Conservation (phyloP, 2,888 invertebrate species). For the Andrena minutula region DNA sequence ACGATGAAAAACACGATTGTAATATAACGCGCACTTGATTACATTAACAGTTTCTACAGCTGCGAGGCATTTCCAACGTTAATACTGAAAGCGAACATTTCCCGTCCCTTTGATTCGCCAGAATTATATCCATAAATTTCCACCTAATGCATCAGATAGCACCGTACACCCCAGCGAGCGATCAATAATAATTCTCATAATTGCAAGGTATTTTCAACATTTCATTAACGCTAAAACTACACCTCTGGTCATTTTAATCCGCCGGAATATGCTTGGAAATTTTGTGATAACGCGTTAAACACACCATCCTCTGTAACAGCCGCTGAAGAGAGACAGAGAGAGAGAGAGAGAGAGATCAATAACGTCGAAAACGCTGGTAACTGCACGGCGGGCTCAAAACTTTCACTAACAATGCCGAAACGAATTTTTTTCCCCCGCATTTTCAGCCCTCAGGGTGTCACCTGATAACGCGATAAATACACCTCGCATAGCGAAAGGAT, state of each 20-base stretch:
- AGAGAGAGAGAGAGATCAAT: background rate
- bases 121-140: background rate
- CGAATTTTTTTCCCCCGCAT: background rate
- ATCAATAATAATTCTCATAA: conserved; percentile 16
- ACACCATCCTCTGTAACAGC: background rate
- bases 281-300: conserved; percentile 18
- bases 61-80: background rate
- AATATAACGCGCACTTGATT: background rate
- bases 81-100: background rate
- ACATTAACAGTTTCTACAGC: background rate
- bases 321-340: background rate
- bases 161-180: background rate
- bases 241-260: conserved; percentile 13
- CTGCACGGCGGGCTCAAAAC: background rate
- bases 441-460: background rate
- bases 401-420: background rate
- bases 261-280: conserved; percentile 18
- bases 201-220: background rate
- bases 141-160: background rate
- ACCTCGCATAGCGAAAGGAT: too few relatives aligned
- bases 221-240: conserved; percentile 7
- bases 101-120: background rate
- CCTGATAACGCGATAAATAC: too few relatives aligned
- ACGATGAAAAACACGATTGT: background rate
- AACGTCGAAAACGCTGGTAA: background rate